phyloP scores from a whole-genome alignment of 2,797 vertebrate species.

The Liasis olivaceus region DNA sequence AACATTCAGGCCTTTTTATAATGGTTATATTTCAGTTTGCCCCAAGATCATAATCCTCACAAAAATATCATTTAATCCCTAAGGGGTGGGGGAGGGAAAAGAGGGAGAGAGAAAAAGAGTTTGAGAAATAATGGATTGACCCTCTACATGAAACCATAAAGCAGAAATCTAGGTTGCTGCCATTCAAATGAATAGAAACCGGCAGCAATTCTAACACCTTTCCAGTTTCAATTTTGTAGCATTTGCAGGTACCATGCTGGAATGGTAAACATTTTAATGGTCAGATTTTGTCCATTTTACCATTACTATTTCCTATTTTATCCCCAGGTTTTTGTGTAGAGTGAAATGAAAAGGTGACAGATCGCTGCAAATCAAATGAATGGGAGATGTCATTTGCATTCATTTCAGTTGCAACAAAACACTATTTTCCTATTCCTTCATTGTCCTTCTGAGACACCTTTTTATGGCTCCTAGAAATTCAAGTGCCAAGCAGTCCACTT shows the following conservation, averaged over 20 bases:
- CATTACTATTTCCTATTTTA: constrained; percentile 69
- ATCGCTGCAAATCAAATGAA: constrained; percentile 69
- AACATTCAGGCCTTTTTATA: constrained; percentile 55
- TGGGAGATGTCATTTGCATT: constrained; percentile 68
- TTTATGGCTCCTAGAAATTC: constrained; percentile 60
- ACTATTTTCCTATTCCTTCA: constrained; percentile 57
- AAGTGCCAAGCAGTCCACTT: constrained; percentile 48
- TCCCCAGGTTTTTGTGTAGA: constrained; percentile 60
- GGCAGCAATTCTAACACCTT: constrained; percentile 74
- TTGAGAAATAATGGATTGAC: constrained; percentile 69
- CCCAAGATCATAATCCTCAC: constrained; percentile 64
- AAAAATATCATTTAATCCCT: constrained; percentile 74
- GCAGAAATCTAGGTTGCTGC: constrained; percentile 68
- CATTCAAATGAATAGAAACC: constrained; percentile 74
- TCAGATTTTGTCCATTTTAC: constrained; percentile 66
- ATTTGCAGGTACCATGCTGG: constrained; percentile 68
- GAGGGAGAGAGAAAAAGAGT: constrained; percentile 39
- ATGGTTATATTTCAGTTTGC: constrained; percentile 59
- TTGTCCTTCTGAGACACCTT: constrained; percentile 57
- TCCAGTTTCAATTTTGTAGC: constrained; percentile 73
- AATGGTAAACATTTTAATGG: constrained; percentile 78
- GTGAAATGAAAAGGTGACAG: constrained; percentile 70
- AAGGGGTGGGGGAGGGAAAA: not conserved
- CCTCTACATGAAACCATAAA: constrained; percentile 67
- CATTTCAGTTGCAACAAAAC: constrained; percentile 48